Conservation (phyloP, 2,113 vertebrate species). For the Holacanthus passer region DNA sequence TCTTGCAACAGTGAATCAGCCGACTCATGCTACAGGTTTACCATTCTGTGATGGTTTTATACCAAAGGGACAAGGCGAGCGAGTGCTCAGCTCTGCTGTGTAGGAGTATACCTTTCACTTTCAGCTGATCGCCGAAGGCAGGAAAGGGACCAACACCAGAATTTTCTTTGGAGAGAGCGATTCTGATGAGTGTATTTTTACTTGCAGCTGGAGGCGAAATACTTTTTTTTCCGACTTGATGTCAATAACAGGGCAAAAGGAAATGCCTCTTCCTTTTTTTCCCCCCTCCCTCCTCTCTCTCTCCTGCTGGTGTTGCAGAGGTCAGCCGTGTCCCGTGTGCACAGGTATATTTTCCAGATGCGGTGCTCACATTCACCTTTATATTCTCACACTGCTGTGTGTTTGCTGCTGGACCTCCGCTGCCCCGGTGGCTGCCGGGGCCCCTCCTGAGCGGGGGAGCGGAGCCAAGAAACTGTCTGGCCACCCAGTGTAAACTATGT, state of each 20-base stretch:
- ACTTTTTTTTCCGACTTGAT: conserved; percentile 28
- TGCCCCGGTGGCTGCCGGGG: conserved; percentile 43
- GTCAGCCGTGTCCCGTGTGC: conserved; percentile 33
- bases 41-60: background rate
- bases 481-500: conserved; percentile 79
- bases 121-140: background rate
- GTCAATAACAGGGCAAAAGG: conserved; percentile 36
- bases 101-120: background rate
- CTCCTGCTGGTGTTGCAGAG: conserved; percentile 26
- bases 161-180: background rate
- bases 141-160: background rate
- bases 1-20: background rate
- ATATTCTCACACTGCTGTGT: conserved; percentile 58
- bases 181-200: conserved; percentile 3
- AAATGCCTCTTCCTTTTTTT: conserved; percentile 26
- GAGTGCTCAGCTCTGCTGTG: conserved; percentile 4
- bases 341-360: conserved; percentile 67
- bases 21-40: background rate
- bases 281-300: background rate
- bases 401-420: conserved; percentile 53
- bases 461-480: conserved; percentile 76
- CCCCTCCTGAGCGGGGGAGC: conserved; percentile 43
- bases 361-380: conserved; percentile 32
- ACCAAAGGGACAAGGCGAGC: background rate
- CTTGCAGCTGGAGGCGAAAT: conserved; percentile 26